Evolutionary conservation across 2,888 invertebrate genomes (phyloP).

Genomic region (Rhingia campestris): DNA sequence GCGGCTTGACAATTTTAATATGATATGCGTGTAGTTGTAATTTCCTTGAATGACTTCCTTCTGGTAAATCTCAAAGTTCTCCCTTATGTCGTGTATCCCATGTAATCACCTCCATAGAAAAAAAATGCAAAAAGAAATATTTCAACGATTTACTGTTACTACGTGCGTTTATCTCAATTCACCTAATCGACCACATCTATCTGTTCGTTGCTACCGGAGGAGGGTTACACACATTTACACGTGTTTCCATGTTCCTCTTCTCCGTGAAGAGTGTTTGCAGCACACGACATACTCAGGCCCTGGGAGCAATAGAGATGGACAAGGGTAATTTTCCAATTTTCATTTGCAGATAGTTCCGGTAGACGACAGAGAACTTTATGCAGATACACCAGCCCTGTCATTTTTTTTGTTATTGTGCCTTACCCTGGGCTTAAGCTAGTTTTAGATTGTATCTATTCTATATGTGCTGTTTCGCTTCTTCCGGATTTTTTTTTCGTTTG

Average conservation of each 20-base stretch:
- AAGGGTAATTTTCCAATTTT: slow-evolving; percentile 72
- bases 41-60: no score
- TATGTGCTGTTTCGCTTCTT: slow-evolving; percentile 53
- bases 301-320: slow-evolving; percentile 57
- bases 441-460: not conserved
- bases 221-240: slow-evolving; percentile 37
- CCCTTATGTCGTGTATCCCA: no score
- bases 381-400: slow-evolving; percentile 16
- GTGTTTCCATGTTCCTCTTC: slow-evolving; percentile 31
- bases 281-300: slow-evolving; percentile 37
- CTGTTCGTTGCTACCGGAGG: slow-evolving; percentile 2
- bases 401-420: slow-evolving; percentile 23
- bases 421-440: slow-evolving; percentile 7
- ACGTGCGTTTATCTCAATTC: slow-evolving; percentile 68
- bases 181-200: slow-evolving; percentile 58
- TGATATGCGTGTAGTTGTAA: no score
- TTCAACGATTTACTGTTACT: slow-evolving; percentile 26
- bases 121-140: not conserved
- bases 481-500: slow-evolving; percentile 48
- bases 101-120: not conserved
- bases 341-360: slow-evolving; percentile 63
- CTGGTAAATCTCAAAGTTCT: no score
- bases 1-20: no score
- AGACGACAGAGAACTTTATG: slow-evolving; percentile 55
- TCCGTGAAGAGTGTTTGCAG: slow-evolving; percentile 26